Evolutionary conservation across 1,140 invertebrate species (phyloP), one percentile per base, ranked within the genome.

Genomic region (Epicauta chinensis): DNA sequence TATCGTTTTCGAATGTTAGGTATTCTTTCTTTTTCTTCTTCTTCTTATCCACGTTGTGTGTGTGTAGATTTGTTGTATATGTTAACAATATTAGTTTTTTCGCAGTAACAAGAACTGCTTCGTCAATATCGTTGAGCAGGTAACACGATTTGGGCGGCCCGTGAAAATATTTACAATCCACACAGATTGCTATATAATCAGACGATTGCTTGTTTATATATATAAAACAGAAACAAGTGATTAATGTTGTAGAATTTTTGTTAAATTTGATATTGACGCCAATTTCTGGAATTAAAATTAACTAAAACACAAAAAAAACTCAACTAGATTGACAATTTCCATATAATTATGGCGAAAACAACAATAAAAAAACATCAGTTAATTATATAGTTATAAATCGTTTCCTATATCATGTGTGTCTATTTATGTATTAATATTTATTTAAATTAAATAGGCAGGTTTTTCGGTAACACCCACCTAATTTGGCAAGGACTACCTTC

Each of bases 131-230:
- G 16, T 31, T 37, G 37, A 37, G 23, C 47, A 50, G 47, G 23
- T 16, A 41, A 51, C 49, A 51, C 49, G 49, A 51, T 51, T 51
- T 51, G 49, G 49, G 49, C 49, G 49, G 49, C 49, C 49, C 49
- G 39, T 51, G 38, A 15, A 51, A 51, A 43, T 51, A 51, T 51
- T 51, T 51, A 51, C 49, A 51, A 37, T 51, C 49, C 16, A 41
- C n/a, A n/a, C 30, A 15, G 39, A 51, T 51, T 51, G 49, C 49
- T 43, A 34, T 34, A 51, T 51, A 50, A 50, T 50, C 47, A 50
- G 29, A 50, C 17, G 34, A 17, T 40, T 16, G 47, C 47, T 50
- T 40, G 47, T 41, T 50, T 41, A 41, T 23, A n/a, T n/a, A n/a
- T n/a, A 34, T 51, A 51, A 43, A 23, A 50, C 12, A 3, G 32